Evolutionary conservation across 2,797 vertebrate genomes (phyloP), one percentile per base, ranked within the genome.

Genomic region (Lepilemur ruficaudatus): DNA sequence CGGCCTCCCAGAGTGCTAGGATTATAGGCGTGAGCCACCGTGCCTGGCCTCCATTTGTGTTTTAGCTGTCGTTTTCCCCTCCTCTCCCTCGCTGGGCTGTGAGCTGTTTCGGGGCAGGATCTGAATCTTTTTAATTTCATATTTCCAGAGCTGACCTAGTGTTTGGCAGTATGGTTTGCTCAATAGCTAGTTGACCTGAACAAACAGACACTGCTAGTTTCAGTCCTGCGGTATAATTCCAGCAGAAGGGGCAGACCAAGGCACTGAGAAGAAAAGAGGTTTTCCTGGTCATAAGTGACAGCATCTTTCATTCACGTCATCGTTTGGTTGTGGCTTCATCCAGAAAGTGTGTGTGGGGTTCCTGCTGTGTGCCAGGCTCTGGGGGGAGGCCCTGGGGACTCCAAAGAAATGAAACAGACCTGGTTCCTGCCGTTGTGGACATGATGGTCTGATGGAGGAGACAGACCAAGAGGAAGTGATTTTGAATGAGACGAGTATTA

Each of bases 311-410:
- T 46, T 67, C 28, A 12, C 32, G 85, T 18, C 7, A 2, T 15
- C 0, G 1, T 23, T 59, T 28, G 25, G 43, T n/a, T 32, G 25
- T 59, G 81, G 10, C 63, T 52, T 73, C 41, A 52, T 38, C 80
- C 8, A 46, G 89, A 28, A 89, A 23, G 23, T 28, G 61, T 22
- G 9, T 38, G 0, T 10, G 61, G 48, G 41, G 22, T 41, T n/a
- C 35, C 25, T 75, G 78, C 88, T 63, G 9, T 48, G 28, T 79
- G 32, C 23, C 57, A 46, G 10, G 70, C n/a, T 30, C 30, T 2
- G 10, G 18, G 46, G 2, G 14, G 10, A 25, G 65, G 28, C 17
- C 46, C 18, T 7, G 0, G 3, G 10, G 9, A 32, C 18, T 5
- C 43, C 28, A 12, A 59, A 63, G 78, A 75, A 30, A 73, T 30